Evolutionary conservation across 2,888 invertebrate genomes (phyloP), one percentile per base, ranked within the genome.

Genomic region (Rhagonycha lutea): DNA sequence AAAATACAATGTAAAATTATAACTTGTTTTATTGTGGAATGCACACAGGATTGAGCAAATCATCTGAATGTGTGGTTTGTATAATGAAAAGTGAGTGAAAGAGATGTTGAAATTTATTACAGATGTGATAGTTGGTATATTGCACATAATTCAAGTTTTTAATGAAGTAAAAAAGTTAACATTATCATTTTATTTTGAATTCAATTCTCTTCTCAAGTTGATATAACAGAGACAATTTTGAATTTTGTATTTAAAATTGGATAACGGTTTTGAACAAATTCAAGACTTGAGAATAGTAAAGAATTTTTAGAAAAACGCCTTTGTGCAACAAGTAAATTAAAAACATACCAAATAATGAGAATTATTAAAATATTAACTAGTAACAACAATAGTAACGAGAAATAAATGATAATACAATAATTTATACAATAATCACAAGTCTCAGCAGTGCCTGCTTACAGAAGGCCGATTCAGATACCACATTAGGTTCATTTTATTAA

Each of bases 41-140:
- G 84, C 84, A 85, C 85, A 85, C 84, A 84, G 84, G 85, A 85
- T 84, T 85, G 85, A 86, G 85, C 85, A 85, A 85, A 86, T 85
- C 80, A 86, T 85, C 83, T 84, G 83, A 83, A 83, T 83, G 83
- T 84, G 83, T 83, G 82, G 81, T 81, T 81, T 80, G 81, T 81
- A 82, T 82, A 83, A 79, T 61, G 72, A 73, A 75, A 70, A 29
- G 80, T 82, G 82, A 84, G 83, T 84, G 85, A 82, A 81, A 82
- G 81, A 79, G 79, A 76, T 72, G 75, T 78, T 78, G 79, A 79
- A 77, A 82, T 84, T 84, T 84, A 84, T 83, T 83, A 82, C 83
- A 81, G 79, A 82, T 82, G 82, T 82, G 82, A 83, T 81, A 82
- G 83, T 82, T 80, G 81, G 83, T 85, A 85, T 86, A 85, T 86